Conservation (phyloP, 2,888 invertebrate genomes). For the Cheilosia impressa region DNA sequence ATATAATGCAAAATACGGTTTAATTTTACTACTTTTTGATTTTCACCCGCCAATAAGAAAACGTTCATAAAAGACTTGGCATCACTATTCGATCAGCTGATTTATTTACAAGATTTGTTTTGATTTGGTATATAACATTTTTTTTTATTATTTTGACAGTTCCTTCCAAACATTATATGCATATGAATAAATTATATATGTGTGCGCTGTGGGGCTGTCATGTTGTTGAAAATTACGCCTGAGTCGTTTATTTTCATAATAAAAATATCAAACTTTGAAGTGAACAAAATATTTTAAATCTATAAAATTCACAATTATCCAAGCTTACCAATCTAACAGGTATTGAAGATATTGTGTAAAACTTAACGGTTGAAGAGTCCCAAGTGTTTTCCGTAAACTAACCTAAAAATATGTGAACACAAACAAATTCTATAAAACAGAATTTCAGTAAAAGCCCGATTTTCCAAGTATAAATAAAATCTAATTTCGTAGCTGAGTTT, state of each 20-base stretch:
- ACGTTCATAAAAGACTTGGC: not conserved
- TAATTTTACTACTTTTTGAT: too few relatives aligned
- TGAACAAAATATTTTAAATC: not conserved
- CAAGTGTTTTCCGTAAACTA: constrained; percentile 47
- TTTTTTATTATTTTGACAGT: constrained; percentile 25
- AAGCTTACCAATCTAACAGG: constrained; percentile 2
- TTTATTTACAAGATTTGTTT: constrained; percentile 57
- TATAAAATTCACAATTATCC: constrained; percentile 7
- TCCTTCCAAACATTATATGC: constrained; percentile 15
- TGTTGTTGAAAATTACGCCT: constrained; percentile 48
- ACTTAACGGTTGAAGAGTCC: constrained; percentile 5
- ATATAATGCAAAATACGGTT: too few relatives aligned
- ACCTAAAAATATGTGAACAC: constrained; percentile 66
- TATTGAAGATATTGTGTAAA: not conserved
- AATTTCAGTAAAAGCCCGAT: constrained; percentile 13
- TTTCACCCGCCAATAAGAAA: not conserved
- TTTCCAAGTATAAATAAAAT: constrained; percentile 8
- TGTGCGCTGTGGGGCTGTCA: constrained; percentile 36
- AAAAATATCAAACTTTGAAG: not conserved
- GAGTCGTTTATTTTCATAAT: constrained; percentile 53
- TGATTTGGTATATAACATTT: constrained; percentile 38
- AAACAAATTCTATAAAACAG: constrained; percentile 14
- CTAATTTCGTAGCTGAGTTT: not conserved
- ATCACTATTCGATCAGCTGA: constrained; percentile 50
- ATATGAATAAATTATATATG: constrained; percentile 1